Base-by-base conservation (phyloP, 2,797 vertebrate species). In the Halcyon chelicuti region DNA sequence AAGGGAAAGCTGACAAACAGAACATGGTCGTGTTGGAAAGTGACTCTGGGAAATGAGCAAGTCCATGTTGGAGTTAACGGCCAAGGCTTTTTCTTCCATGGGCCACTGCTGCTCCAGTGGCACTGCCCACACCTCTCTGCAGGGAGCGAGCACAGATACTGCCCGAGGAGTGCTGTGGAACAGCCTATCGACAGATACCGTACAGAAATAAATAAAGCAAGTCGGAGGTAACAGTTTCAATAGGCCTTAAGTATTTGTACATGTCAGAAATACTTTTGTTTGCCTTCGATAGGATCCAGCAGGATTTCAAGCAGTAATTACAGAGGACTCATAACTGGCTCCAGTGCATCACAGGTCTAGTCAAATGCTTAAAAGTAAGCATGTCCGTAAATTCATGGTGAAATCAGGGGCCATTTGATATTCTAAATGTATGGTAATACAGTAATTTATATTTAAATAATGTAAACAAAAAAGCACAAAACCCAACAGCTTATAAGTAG, bases 381-480 rank as follows among this genome's bases (percentile, higher is more conserved):
- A 5, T 37, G 33, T 46, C n/a, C 72, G 13, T 71, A 63, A 47
- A 66, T n/a, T 82, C 29, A 12, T 62, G 47, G 16, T 71, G 65
- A 91, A 95, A 49, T 83, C 57, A 37, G 49, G 12, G 15, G 29
- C n/a, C 18, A 25, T 49, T 83, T 86, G 46, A 61, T 88, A 68
- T 67, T 91, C 40, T 74, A 57, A 75, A 61, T 46, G 16, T 57
- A 71, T 57, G 55, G 29, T 76, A 88, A 92, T 73, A 10, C 55
- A 76, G 94, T 92, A 54, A 71, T 88, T 86, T 93, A n/a, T 75
- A 90, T 81, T 94, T 82, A 96, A 93, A 91, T 82, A 54, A 65
- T 40, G 23, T 37, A 22, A 44, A 55, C 16, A 74, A 66, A 65
- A 13, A 87, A 87, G 33, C 47, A 28, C 20, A 21, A 46, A 46